Conservation (phyloP, 2,797 vertebrate genomes). For the Leuciscus waleckii region DNA sequence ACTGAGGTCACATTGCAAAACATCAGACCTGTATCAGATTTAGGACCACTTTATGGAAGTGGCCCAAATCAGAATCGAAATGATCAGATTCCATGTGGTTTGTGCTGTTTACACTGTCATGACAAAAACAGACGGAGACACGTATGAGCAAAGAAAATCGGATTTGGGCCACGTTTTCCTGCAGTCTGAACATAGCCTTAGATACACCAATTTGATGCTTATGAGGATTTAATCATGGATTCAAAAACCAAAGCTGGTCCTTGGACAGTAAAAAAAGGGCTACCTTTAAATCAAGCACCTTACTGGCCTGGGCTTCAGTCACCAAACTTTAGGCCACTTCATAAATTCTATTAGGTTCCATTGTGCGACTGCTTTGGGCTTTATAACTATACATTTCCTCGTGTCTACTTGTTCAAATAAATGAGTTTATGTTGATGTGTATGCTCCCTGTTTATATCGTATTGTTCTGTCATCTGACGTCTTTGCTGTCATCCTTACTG, state of each 20-base stretch:
- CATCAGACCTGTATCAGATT: no score
- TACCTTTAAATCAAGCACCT: conserved; percentile 44
- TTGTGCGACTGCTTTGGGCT: background rate
- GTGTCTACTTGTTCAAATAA: conserved; percentile 4
- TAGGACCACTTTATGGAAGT: no score
- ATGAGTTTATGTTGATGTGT: background rate
- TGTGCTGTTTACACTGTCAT: no score
- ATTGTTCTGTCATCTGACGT: background rate
- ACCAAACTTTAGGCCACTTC: conserved; percentile 23
- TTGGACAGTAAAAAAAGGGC: conserved; percentile 40
- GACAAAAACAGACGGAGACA: no score
- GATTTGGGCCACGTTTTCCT: background rate
- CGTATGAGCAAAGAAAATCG: no score
- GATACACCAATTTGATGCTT: conserved; percentile 4
- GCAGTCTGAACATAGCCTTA: background rate
- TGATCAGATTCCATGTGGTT: no score
- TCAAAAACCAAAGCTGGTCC: background rate
- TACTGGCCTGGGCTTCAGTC: conserved; percentile 52
- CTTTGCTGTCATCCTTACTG: background rate
- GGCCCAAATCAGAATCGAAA: no score
- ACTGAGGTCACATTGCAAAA: no score
- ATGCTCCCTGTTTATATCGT: background rate
- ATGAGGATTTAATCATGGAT: conserved; percentile 8
- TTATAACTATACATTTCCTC: background rate
- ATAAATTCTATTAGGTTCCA: background rate